A percentile compares a stretch with the other conserved stretches of the same genome.
phyloP scores from a whole-genome alignment of 1,140 invertebrate genomes.

The Neuroterus valhalla region DNA sequence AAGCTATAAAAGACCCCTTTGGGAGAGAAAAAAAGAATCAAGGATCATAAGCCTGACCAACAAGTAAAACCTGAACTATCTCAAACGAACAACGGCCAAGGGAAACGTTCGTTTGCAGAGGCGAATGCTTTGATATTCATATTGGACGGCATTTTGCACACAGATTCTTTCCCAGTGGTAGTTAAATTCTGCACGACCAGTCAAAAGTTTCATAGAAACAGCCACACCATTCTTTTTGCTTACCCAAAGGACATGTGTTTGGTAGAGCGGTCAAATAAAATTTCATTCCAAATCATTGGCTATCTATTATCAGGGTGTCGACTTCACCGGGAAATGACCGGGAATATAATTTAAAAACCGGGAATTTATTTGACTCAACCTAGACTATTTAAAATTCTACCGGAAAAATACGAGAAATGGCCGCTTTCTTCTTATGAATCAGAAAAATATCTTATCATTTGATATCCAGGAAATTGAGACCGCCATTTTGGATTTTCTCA shows the following conservation, averaged over 20 bases:
- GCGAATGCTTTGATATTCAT: conserved; percentile 30
- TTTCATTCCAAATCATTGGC: neutral
- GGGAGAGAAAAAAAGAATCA: neutral
- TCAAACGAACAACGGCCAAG: conserved; percentile 28
- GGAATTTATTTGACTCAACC: no score
- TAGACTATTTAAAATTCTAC: no score
- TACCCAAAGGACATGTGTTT: conserved; percentile 14
- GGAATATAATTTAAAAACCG: no score
- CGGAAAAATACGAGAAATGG: no score
- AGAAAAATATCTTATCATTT: no score
- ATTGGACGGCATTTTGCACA: conserved; percentile 27
- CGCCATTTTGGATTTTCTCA: no score
- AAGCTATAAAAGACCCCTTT: conserved; percentile 20
- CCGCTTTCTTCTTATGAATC: no score
- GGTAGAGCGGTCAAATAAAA: conserved; percentile 3
- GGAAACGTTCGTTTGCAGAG: conserved; percentile 28
- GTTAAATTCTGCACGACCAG: conserved; percentile 20
- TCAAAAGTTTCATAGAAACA: conserved; percentile 17
- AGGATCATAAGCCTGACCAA: conserved; percentile 29
- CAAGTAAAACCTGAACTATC: conserved; percentile 30
- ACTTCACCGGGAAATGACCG: no score
- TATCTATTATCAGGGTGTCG: no score
- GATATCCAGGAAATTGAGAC: no score
- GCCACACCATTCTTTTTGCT: conserved; percentile 11
- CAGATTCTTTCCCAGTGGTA: conserved; percentile 16